Base-by-base conservation (phyloP, 2,113 vertebrate species). In the Onychostruthus taczanowskii region DNA sequence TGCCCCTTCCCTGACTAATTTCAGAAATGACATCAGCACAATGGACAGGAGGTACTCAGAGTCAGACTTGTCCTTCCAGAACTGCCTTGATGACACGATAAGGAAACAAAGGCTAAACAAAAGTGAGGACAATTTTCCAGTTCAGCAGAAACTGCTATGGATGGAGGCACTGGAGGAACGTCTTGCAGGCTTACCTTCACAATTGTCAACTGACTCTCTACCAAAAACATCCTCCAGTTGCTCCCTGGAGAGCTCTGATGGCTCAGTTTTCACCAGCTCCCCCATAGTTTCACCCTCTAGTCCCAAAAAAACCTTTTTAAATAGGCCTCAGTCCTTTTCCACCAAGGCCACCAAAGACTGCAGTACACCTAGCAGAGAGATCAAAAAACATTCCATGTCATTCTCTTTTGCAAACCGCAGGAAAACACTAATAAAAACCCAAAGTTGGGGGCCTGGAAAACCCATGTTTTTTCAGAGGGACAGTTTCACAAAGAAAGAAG, bases 21-120 rank as follows among this genome's bases (percentile, higher is more conserved):
- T 98, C 75, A 96, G 96, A 82, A 58, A 95, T 43, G 87, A 94
- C 19, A 86, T 96, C 55, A 95, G 94, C 41, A 83, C 61, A 1
- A 96, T 98, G 27, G 97, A 98, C 90, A 98, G 99, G 30, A 98
- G 99, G 80, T 98, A 98, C 96, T 99, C 99, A 0, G 99, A 99
- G 72, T 99, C 99, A 92, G 98, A 97, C 93, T 94, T 98, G 75
- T 91, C 95, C 82, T 97, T 97, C 13, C 93, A 58, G 37, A 88
- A 92, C 35, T 16, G 16, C 77, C 96, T 93, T 11, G 94, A 96
- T 16, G 53, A 76, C 12, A 85, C 72, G 16, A 96, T 96, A 8
- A 78, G 87, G 35, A 95, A 81, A 39, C 94, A 97, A 47, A 97
- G 97, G 61, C 97, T 99, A 58, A 98, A 98, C 14, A 98, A 98